phyloP scores from a whole-genome alignment of 2,797 vertebrate genomes.

The Sparidentex hasta region DNA sequence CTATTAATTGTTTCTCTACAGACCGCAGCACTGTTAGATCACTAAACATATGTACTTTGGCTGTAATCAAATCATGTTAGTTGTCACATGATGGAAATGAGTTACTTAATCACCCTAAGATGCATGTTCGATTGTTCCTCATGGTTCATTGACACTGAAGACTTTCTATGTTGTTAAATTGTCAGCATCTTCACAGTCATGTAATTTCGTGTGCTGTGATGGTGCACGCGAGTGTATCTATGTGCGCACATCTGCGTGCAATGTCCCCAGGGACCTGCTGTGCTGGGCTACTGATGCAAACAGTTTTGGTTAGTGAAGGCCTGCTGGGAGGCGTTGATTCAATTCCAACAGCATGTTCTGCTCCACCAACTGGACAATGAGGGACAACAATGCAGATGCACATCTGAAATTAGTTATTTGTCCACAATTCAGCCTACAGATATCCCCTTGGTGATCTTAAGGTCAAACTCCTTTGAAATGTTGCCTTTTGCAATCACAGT shows the following conservation, averaged over 20 bases:
- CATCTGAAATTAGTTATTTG: slow-evolving; percentile 7
- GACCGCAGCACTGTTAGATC: slow-evolving; percentile 11
- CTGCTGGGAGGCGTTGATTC: slow-evolving; percentile 63
- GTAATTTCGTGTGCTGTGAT: neutral
- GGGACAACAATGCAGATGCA: slow-evolving; percentile 35
- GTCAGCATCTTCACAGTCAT: neutral
- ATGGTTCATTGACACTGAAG: slow-evolving; percentile 1
- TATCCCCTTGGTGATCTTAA: neutral
- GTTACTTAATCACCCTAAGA: slow-evolving; percentile 47
- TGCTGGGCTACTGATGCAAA: slow-evolving; percentile 49
- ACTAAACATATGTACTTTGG: slow-evolving; percentile 23
- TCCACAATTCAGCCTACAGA: slow-evolving; percentile 7
- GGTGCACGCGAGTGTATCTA: slow-evolving; percentile 14
- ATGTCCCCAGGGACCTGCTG: slow-evolving; percentile 41
- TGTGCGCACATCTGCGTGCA: slow-evolving; percentile 37
- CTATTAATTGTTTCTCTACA: slow-evolving; percentile 7
- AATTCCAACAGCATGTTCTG: slow-evolving; percentile 62
- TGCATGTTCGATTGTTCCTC: slow-evolving; percentile 16
- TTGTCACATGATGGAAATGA: slow-evolving; percentile 24
- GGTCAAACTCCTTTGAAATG: neutral
- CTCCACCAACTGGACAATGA: slow-evolving; percentile 70
- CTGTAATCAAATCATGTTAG: slow-evolving; percentile 28
- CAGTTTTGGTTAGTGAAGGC: slow-evolving; percentile 38
- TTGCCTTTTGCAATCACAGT: neutral
- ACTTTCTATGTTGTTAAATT: slow-evolving; percentile 5